phyloP scores from a whole-genome alignment of 2,113 vertebrate genomes.

The Lamprotornis superbus region DNA sequence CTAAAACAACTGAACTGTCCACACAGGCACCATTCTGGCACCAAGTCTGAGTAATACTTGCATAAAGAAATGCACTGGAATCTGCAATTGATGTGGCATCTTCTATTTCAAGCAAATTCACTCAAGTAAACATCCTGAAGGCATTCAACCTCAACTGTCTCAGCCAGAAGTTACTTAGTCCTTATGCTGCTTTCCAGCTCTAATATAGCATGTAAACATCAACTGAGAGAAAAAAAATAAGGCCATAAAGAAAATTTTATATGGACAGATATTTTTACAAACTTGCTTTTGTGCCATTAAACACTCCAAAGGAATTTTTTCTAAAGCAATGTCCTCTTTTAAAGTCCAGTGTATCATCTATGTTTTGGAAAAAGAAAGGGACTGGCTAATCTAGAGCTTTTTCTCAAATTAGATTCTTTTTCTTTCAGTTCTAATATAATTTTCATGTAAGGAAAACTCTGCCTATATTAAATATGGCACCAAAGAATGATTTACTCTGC shows the following conservation, averaged over 20 bases:
- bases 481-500: background rate
- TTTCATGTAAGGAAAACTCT: background rate
- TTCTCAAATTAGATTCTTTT: background rate
- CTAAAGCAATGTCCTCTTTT: background rate
- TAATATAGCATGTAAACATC: background rate
- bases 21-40: background rate
- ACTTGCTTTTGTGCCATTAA: background rate
- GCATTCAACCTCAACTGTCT: background rate
- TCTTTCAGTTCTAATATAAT: background rate
- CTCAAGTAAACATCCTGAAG: background rate
- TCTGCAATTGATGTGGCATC: background rate
- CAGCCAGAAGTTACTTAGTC: background rate
- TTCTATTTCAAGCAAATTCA: background rate
- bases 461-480: background rate
- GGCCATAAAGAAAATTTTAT: background rate
- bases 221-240: background rate
- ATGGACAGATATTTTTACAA: background rate
- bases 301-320: background rate
- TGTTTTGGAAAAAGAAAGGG: background rate
- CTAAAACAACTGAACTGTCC: background rate
- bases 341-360: background rate
- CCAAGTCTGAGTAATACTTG: background rate
- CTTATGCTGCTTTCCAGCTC: background rate
- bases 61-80: background rate
- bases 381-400: background rate